These are phyloP conservation scores for Drosophila setifemur DNA, from an alignment of 1,140 invertebrate species.

Conservation along the genomic window DNA sequence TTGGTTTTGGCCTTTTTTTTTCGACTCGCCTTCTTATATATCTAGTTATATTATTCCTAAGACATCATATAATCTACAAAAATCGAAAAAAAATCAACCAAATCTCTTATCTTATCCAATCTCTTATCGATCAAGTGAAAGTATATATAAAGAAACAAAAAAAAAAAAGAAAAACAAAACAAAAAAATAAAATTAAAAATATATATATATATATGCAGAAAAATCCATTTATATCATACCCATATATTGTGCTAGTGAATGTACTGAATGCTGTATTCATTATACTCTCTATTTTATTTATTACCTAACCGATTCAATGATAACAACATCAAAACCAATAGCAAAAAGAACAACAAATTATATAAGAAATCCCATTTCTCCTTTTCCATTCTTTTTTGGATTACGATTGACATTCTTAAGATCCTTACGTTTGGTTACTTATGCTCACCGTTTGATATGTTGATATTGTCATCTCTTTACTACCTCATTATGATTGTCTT, in stretches of 20 bases:
- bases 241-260: slow-evolving; percentile 82
- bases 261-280: slow-evolving; percentile 83
- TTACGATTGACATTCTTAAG: slow-evolving; percentile 40
- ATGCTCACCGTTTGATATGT: slow-evolving; percentile 45
- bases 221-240: slow-evolving; percentile 69
- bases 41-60: slow-evolving; percentile 51
- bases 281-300: slow-evolving; percentile 77
- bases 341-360: slow-evolving; percentile 33
- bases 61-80: slow-evolving; percentile 36
- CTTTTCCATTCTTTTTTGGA: slow-evolving; percentile 14
- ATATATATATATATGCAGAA: slow-evolving; percentile 43
- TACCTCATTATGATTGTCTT: slow-evolving; percentile 32
- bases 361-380: slow-evolving; percentile 26
- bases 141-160: slow-evolving; percentile 34
- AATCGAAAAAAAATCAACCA: slow-evolving; percentile 27
- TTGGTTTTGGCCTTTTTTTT: slow-evolving; percentile 51
- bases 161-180: slow-evolving; percentile 18
- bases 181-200: slow-evolving; percentile 14
- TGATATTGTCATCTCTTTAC: slow-evolving; percentile 23
- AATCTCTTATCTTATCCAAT: slow-evolving; percentile 50
- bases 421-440: slow-evolving; percentile 33
- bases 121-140: slow-evolving; percentile 43
- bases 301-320: slow-evolving; percentile 83
- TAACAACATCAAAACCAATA: slow-evolving; percentile 70
- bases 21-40: slow-evolving; percentile 53